Percentiles rank a stretch among this genome's conserved stretches.
These are phyloP conservation scores for Pipra filicauda DNA, from an alignment of 2,113 vertebrate genomes.

Conservation along the genomic window DNA sequence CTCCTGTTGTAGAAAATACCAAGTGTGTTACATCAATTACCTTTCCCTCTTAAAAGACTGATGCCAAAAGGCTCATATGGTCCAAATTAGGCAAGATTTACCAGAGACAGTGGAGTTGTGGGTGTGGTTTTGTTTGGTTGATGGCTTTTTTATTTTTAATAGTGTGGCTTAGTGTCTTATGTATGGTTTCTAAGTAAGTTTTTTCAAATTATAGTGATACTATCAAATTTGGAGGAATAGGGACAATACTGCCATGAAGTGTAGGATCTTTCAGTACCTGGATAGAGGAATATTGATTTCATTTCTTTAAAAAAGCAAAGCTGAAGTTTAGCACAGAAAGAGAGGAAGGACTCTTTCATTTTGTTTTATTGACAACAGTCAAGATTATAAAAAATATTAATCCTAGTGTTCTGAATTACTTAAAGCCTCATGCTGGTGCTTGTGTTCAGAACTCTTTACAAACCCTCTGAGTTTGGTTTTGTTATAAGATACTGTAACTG, in stretches of 20 bases:
- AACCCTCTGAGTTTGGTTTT: background rate
- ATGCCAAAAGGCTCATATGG: background rate
- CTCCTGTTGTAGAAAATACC: background rate
- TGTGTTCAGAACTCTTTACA: background rate
- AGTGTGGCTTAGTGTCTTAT: background rate
- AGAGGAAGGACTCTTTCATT: background rate
- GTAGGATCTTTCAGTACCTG: background rate
- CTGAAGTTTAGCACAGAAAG: background rate
- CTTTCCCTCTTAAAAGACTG: background rate
- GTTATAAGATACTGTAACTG: background rate
- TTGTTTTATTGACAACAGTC: background rate
- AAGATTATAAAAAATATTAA: background rate
- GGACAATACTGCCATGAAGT: background rate
- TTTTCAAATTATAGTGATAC: background rate
- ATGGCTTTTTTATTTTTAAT: background rate
- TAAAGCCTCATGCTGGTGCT: background rate
- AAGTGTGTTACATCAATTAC: background rate
- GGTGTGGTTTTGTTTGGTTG: background rate
- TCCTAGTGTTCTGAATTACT: background rate
- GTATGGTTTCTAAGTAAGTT: background rate
- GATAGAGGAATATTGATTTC: background rate
- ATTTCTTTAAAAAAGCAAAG: background rate
- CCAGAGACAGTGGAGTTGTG: background rate
- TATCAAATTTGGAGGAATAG: background rate
- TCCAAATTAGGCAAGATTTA: background rate